Evolutionary conservation across 2,888 invertebrate species (phyloP), one percentile per base, ranked within the genome.

Genomic region (Amblyjoppa fuscipennis): DNA sequence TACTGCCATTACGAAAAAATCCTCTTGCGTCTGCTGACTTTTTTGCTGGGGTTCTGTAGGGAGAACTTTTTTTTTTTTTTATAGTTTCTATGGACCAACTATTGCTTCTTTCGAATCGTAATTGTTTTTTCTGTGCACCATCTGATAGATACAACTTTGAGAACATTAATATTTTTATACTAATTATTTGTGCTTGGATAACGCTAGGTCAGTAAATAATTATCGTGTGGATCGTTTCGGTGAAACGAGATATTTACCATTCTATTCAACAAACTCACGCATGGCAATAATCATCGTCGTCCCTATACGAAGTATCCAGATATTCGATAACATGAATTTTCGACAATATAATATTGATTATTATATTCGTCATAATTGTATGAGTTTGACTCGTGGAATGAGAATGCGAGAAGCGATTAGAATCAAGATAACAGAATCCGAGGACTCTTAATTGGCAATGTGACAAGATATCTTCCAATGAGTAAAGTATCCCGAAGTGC

Each of bases 401-500:
- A 53, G n/a, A 53, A 16, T 16, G 53, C 2, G n/a, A 3, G 16
- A 16, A 61, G 13, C 31, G 9, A 0, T 61, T 6, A 28, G 28
- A 61, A 61, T 61, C 16, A 7, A 51, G 49, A 69, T 20, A 81
- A 74, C 45, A 61, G 7, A 34, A 31, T 49, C 34, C 51, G 20
- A 49, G n/a, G 34, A 69, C n/a, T 66, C 38, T 84, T 76, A 71
- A 84, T 80, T 81, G 68, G 66, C 20, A 20, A 45, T 31, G 75
- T 71, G 71, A 56, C 70, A 61, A 71, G 68, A 81, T 80, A 81
- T 80, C 77, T 84, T 84, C 71, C 76, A 81, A 80, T 81, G 80
- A 68, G 71, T 68, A 25, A 41, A 76, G 9, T 71, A 45, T 70
- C 45, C 64, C 28, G 64, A 53, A 31, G 38, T 51, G 20, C 38